A percentile compares a stretch with the other conserved stretches of the same genome.
phyloP scores from a whole-genome alignment of 2,888 invertebrate species.

The Diaphora mendica region DNA sequence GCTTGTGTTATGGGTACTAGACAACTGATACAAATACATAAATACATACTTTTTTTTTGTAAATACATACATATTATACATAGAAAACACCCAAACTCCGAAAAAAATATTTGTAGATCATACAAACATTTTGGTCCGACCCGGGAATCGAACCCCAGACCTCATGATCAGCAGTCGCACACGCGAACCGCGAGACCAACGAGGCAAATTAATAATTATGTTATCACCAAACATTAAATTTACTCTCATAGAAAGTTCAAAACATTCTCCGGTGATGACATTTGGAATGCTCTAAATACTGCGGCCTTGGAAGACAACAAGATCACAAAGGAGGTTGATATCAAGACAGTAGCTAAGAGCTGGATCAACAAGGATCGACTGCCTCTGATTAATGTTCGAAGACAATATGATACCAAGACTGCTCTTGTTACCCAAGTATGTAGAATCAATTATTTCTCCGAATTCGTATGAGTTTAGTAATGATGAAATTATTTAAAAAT shows the following conservation, averaged over 20 bases:
- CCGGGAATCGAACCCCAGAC: too few species aligned
- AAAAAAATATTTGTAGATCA: too few species aligned
- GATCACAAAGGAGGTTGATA: constrained; percentile 80
- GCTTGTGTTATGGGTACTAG: too few species aligned
- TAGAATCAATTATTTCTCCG: background rate
- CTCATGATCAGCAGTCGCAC: too few species aligned
- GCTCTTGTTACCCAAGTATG: constrained; percentile 88
- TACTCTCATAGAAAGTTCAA: constrained; percentile 86
- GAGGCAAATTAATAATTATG: too few species aligned
- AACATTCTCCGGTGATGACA: constrained; percentile 92
- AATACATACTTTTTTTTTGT: too few species aligned
- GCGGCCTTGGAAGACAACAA: constrained; percentile 88
- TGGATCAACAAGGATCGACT: constrained; percentile 94
- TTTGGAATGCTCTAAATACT: constrained; percentile 91
- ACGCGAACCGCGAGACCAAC: too few species aligned
- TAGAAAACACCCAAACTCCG: too few species aligned
- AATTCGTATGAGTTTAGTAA: background rate
- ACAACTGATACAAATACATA: too few species aligned
- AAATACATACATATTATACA: too few species aligned
- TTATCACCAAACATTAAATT: too few species aligned
- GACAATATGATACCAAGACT: constrained; percentile 88
- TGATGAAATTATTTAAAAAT: background rate
- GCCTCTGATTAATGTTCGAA: constrained; percentile 90
- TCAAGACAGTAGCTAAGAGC: constrained; percentile 90
- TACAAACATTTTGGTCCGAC: too few species aligned